phyloP scores from a whole-genome alignment of 1,140 invertebrate species.

The Leptopilina clavipes region DNA sequence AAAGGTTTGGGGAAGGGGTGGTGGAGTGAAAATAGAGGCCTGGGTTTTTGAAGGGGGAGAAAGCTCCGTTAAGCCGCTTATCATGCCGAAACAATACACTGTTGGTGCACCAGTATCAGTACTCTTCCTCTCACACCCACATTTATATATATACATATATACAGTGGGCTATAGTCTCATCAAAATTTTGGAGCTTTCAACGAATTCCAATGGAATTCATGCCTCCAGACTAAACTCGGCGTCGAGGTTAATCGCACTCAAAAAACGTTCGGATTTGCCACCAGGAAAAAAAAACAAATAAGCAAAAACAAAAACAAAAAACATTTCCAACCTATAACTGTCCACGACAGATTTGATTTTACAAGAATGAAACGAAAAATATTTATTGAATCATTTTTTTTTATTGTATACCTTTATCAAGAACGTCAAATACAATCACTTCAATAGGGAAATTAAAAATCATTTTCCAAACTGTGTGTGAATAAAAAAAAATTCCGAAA shows the following conservation, averaged over 20 bases:
- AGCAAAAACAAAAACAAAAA: too few relatives aligned
- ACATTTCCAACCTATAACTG: neutral
- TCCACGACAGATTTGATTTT: conserved; percentile 28
- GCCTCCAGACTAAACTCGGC: conserved; percentile 49
- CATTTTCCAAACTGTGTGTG: too few relatives aligned
- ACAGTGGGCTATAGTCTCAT: conserved; percentile 36
- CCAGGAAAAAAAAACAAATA: neutral
- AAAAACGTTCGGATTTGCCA: conserved; percentile 45
- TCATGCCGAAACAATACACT: conserved; percentile 76
- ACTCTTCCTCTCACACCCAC: conserved; percentile 53
- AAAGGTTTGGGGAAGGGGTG: neutral
- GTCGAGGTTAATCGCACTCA: conserved; percentile 53
- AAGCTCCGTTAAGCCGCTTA: conserved; percentile 75
- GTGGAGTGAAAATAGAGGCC: conserved; percentile 9
- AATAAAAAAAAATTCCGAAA: too few relatives aligned
- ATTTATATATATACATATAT: neutral
- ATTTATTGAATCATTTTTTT: too few relatives aligned
- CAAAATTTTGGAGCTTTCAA: conserved; percentile 49
- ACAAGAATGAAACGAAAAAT: neutral
- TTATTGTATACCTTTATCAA: too few relatives aligned
- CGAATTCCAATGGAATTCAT: conserved; percentile 50
- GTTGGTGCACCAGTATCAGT: conserved; percentile 75
- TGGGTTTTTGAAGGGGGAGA: conserved; percentile 56
- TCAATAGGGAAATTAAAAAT: too few relatives aligned
- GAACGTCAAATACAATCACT: too few relatives aligned